Evolutionary conservation across 2,797 vertebrate genomes (phyloP).

Genomic region (Chaunax sp.): DNA sequence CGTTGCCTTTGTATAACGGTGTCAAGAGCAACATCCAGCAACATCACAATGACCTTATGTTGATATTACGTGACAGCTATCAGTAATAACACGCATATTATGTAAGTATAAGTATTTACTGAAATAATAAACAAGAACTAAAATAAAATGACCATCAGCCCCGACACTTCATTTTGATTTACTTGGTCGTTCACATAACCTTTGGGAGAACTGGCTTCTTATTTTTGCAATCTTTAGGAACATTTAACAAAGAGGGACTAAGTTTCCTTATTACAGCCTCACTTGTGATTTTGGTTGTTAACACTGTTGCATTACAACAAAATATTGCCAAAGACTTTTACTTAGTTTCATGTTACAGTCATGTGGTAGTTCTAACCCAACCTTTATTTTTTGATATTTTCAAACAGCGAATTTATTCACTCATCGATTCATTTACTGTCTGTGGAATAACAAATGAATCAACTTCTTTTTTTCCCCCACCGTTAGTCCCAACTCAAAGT

Average conservation of each 20-base stretch:
- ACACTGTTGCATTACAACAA: background rate
- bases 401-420: too few relatives aligned
- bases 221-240: too few relatives aligned
- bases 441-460: too few relatives aligned
- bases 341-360: background rate
- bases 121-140: background rate
- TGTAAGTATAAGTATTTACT: background rate
- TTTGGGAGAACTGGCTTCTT: too few relatives aligned
- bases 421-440: too few relatives aligned
- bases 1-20: background rate
- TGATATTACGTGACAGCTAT: background rate
- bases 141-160: conserved; percentile 1
- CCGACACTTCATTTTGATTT: background rate
- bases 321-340: background rate
- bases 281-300: background rate
- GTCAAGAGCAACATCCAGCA: too few relatives aligned
- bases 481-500: background rate
- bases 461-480: too few relatives aligned
- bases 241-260: background rate
- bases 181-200: background rate
- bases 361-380: too few relatives aligned
- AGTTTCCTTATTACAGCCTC: background rate
- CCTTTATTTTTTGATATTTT: too few relatives aligned
- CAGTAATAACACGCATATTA: too few relatives aligned
- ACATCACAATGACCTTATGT: background rate